Conservation (phyloP, 2,113 vertebrate species). For the Brachyhypopomus occidentalis region DNA sequence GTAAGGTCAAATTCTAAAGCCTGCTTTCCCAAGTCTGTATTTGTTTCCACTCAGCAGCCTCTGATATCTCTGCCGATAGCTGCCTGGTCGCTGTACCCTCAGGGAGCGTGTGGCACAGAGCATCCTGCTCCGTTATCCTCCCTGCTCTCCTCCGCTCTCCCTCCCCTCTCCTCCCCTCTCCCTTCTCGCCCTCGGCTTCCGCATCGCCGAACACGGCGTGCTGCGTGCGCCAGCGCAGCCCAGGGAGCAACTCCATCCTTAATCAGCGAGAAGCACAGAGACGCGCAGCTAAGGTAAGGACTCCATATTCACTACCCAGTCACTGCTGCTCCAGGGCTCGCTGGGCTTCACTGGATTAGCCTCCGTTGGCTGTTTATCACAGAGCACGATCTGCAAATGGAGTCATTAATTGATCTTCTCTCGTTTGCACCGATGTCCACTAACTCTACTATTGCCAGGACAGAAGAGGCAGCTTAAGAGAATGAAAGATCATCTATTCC, state of each 20-base stretch:
- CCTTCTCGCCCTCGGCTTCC: slow-evolving; percentile 59
- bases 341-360: slow-evolving; percentile 19
- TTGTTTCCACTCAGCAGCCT: slow-evolving; percentile 1
- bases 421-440: background rate
- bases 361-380: slow-evolving; percentile 27
- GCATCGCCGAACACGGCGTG: slow-evolving; percentile 69
- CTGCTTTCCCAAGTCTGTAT: slow-evolving; percentile 17
- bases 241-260: slow-evolving; percentile 50
- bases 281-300: slow-evolving; percentile 67
- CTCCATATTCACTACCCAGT: slow-evolving; percentile 42
- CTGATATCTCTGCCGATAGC: too few species aligned
- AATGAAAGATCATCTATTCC: background rate
- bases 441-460: slow-evolving; percentile 8
- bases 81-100: slow-evolving; percentile 20
- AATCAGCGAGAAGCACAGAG: slow-evolving; percentile 33
- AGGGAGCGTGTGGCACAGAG: slow-evolving; percentile 24
- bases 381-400: slow-evolving; percentile 25
- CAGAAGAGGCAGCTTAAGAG: background rate
- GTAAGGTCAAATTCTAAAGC: background rate
- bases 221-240: slow-evolving; percentile 59
- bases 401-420: background rate
- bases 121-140: slow-evolving; percentile 49
- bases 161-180: slow-evolving; percentile 12
- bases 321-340: slow-evolving; percentile 1
- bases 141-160: slow-evolving; percentile 32